Evolutionary conservation across 2,113 vertebrate genomes (phyloP).

Genomic region (Lepus europaeus): DNA sequence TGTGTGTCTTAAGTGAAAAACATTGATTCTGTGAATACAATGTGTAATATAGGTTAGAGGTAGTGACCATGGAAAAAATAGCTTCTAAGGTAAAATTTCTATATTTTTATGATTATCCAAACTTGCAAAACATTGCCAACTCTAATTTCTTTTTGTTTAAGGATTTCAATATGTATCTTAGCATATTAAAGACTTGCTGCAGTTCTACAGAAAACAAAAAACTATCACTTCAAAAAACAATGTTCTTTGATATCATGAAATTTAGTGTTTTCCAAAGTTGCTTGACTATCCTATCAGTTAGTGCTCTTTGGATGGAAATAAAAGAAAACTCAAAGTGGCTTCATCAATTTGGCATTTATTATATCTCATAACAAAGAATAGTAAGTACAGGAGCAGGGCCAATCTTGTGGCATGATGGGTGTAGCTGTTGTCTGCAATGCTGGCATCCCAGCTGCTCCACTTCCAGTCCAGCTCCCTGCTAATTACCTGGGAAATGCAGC

Average conservation of each 20-base stretch:
- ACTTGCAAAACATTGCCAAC: not conserved
- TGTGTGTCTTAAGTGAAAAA: not conserved
- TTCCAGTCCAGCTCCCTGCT: too few relatives aligned
- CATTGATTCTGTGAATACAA: not conserved
- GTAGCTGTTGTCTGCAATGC: too few relatives aligned
- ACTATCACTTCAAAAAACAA: not conserved
- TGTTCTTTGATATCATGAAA: not conserved
- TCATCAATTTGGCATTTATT: not conserved
- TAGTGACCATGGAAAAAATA: not conserved
- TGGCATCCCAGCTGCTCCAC: too few relatives aligned
- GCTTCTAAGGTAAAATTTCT: not conserved
- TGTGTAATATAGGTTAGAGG: not conserved
- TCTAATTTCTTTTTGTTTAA: conserved; percentile 11
- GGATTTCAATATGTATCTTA: conserved; percentile 1
- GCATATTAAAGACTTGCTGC: not conserved
- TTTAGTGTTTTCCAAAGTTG: not conserved
- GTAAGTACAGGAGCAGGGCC: not conserved
- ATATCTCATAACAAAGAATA: not conserved
- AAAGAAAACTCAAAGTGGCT: not conserved
- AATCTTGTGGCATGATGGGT: too few relatives aligned
- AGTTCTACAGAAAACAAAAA: conserved; percentile 42
- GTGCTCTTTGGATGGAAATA: not conserved
- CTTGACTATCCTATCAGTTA: not conserved
- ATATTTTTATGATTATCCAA: not conserved
- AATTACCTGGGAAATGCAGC: too few relatives aligned